Percentiles rank a stretch among this genome's conserved stretches.
phyloP scores from a whole-genome alignment of 2,113 vertebrate genomes.

The Tenebrosternarchus preto region DNA sequence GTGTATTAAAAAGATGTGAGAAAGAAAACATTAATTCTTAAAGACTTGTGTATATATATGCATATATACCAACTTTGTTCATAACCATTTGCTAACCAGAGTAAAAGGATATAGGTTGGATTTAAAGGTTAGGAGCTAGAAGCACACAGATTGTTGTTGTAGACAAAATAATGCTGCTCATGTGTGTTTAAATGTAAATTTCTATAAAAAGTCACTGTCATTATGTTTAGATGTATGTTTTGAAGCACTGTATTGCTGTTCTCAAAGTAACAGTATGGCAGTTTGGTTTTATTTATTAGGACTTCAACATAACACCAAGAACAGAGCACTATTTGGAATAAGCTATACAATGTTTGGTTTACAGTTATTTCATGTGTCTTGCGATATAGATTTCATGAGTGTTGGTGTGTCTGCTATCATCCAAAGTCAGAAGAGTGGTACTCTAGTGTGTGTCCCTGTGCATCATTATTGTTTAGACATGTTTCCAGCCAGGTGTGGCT shows the following conservation, averaged over 20 bases:
- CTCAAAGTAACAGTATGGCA: constrained; percentile 41
- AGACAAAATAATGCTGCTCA: constrained; percentile 64
- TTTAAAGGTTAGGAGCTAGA: constrained; percentile 61
- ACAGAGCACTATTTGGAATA: constrained; percentile 20
- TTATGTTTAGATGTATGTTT: constrained; percentile 52
- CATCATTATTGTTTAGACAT: neutral
- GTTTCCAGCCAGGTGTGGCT: constrained; percentile 3
- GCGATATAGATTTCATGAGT: constrained; percentile 1
- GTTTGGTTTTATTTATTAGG: constrained; percentile 61
- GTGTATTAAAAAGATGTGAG: neutral
- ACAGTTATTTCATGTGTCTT: neutral
- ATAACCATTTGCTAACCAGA: too few species aligned
- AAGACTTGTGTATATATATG: constrained; percentile 66
- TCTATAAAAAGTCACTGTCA: constrained; percentile 49
- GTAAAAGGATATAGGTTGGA: too few species aligned
- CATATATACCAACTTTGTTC: constrained; percentile 58
- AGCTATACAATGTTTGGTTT: constrained; percentile 57
- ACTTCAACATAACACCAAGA: constrained; percentile 58
- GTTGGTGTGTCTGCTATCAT: constrained; percentile 23
- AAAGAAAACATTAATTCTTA: constrained; percentile 55
- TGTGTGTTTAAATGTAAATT: constrained; percentile 61
- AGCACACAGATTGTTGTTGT: constrained; percentile 64
- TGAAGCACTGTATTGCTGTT: constrained; percentile 51
- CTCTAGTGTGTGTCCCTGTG: neutral
- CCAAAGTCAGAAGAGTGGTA: constrained; percentile 23